Evolutionary conservation across 2,797 vertebrate species (phyloP).

Genomic region (Hipposideros larvatus): DNA sequence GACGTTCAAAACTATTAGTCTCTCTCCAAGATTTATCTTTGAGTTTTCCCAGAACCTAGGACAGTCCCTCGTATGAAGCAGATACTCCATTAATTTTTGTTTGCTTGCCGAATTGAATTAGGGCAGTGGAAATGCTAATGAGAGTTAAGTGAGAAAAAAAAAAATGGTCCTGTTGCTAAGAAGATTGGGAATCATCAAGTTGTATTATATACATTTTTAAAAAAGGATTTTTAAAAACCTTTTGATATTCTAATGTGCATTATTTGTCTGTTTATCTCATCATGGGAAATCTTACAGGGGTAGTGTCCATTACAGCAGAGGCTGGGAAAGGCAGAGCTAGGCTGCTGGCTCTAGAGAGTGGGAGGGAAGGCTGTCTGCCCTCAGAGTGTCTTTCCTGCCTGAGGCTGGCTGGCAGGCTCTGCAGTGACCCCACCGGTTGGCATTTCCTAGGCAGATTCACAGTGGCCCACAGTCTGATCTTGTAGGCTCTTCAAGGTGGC

Average conservation of each 20-base stretch:
- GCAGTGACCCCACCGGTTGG: not conserved
- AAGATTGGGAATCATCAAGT: not conserved
- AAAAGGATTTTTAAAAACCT: not conserved
- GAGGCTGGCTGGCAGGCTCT: not conserved
- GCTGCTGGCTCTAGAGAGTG: not conserved
- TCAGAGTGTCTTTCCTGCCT: not conserved
- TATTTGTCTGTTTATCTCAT: not conserved
- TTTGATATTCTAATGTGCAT: not conserved
- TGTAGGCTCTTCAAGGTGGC: not conserved
- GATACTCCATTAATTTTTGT: not conserved
- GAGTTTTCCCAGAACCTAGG: constrained; percentile 4
- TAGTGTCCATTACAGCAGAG: not conserved
- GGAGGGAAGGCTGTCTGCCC: not conserved
- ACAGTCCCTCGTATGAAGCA: not conserved
- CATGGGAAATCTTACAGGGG: not conserved
- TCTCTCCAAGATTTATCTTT: not conserved
- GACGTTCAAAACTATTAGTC: not conserved
- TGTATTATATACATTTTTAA: not conserved
- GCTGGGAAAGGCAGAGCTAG: not conserved
- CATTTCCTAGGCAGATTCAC: not conserved
- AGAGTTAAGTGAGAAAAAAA: not conserved
- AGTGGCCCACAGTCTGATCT: not conserved
- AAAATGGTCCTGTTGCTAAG: not conserved
- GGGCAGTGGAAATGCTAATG: not conserved
- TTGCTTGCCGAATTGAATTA: constrained; percentile 38